Percentiles rank a stretch among this genome's conserved stretches.
Conservation (phyloP, 1,140 invertebrate genomes). For the Zaprionus inermis region DNA sequence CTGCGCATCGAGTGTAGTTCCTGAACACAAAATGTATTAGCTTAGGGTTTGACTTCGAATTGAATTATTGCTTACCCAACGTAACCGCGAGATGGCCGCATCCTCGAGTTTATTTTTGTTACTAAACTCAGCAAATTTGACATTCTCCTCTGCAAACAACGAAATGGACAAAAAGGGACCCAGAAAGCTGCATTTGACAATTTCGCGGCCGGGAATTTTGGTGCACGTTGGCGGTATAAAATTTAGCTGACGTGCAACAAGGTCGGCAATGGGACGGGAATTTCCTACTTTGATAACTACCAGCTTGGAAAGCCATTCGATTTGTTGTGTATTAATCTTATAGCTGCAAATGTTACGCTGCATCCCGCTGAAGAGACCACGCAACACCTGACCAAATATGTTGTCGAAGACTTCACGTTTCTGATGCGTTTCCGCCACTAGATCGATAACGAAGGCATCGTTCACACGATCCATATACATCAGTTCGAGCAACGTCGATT, state of each 20-base stretch:
- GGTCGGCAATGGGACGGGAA: slow-evolving; percentile 90
- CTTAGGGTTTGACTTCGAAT: slow-evolving; percentile 33
- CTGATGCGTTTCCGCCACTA: slow-evolving; percentile 87
- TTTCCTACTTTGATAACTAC: slow-evolving; percentile 88
- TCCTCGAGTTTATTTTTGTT: slow-evolving; percentile 85
- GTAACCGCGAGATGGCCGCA: slow-evolving; percentile 55
- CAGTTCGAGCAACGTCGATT: slow-evolving; percentile 77
- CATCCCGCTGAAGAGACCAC: slow-evolving; percentile 89
- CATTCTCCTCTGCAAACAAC: slow-evolving; percentile 96
- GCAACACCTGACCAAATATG: slow-evolving; percentile 90
- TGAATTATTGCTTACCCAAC: slow-evolving; percentile 62
- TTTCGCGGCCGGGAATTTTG: slow-evolving; percentile 91
- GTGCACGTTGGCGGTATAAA: slow-evolving; percentile 91
- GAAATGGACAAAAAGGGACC: slow-evolving; percentile 96
- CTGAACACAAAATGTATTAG: slow-evolving; percentile 64
- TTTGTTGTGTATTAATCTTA: slow-evolving; percentile 89
- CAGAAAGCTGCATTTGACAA: slow-evolving; percentile 92
- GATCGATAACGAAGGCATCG: slow-evolving; percentile 86
- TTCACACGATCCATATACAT: slow-evolving; percentile 85
- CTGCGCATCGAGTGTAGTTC: slow-evolving; percentile 89
- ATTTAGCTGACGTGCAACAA: slow-evolving; percentile 90
- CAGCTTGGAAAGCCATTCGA: slow-evolving; percentile 88
- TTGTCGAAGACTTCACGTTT: slow-evolving; percentile 88
- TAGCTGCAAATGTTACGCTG: slow-evolving; percentile 89
- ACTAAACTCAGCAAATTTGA: slow-evolving; percentile 88